phyloP scores from a whole-genome alignment of 2,113 vertebrate genomes.

The Mastomys natalensis region DNA sequence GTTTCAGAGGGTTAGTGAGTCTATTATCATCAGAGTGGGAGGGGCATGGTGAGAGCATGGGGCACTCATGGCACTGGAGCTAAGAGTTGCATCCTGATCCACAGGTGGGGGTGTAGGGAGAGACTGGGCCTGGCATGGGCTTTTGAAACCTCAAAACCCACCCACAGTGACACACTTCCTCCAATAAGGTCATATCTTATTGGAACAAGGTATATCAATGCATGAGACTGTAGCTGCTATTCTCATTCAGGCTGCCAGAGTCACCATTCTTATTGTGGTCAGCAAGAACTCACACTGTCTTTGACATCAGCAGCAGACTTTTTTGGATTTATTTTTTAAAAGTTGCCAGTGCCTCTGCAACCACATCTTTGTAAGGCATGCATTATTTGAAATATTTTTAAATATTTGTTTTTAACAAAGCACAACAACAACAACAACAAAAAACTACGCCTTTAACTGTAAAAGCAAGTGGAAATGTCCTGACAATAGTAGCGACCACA shows the following conservation, averaged over 20 bases:
- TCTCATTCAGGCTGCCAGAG: background rate
- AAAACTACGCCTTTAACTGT: slow-evolving; percentile 26
- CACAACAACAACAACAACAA: background rate
- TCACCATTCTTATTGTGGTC: background rate
- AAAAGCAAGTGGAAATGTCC: background rate
- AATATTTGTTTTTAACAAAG: background rate
- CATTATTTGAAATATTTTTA: background rate
- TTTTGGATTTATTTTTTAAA: slow-evolving; percentile 4
- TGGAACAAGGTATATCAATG: background rate
- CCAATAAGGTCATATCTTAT: background rate
- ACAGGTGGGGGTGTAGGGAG: background rate
- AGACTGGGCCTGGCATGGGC: background rate
- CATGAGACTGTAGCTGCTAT: background rate
- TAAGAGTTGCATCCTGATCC: background rate
- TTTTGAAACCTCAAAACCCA: background rate
- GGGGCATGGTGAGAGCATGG: background rate
- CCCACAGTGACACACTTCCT: background rate
- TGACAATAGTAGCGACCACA: background rate
- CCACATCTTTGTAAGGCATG: background rate
- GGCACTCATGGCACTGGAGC: background rate
- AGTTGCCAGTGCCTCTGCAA: background rate
- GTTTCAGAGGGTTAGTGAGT: background rate
- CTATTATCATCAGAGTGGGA: background rate
- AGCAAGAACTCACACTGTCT: background rate
- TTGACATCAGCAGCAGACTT: background rate